Percentiles rank a stretch among this genome's conserved stretches.
Evolutionary conservation across 23 tunicate species (phyloP).

Genomic region (Trididemnum nubilum): DNA sequence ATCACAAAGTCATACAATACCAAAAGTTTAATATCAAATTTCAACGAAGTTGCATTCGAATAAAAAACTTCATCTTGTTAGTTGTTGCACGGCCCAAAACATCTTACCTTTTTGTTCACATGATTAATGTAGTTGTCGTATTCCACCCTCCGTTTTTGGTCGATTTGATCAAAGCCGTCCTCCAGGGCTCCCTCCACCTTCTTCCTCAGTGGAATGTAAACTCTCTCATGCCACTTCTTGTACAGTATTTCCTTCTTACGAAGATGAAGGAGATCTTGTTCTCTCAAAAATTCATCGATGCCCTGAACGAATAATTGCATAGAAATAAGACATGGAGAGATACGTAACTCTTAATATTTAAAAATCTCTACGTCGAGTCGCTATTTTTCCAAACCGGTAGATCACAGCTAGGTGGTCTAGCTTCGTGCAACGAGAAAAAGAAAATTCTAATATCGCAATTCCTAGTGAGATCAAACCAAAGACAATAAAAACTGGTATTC

Average conservation of each 20-base stretch:
- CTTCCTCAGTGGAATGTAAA: constrained; percentile 63
- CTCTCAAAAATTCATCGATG: constrained; percentile 63
- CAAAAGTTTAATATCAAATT: too few relatives aligned
- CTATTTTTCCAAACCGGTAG: not conserved
- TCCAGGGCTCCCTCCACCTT: constrained; percentile 55
- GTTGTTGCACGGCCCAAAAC: too few relatives aligned
- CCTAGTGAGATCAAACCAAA: too few relatives aligned
- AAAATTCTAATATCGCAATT: too few relatives aligned
- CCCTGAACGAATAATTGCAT: constrained; percentile 29
- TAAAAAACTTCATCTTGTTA: too few relatives aligned
- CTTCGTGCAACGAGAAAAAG: too few relatives aligned
- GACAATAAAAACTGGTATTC: too few relatives aligned
- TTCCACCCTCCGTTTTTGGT: constrained; percentile 51
- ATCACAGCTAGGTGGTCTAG: too few relatives aligned
- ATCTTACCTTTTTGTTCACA: constrained; percentile 62
- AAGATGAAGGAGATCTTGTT: constrained; percentile 53
- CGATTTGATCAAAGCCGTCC: constrained; percentile 38
- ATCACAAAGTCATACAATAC: too few relatives aligned
- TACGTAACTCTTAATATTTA: not conserved
- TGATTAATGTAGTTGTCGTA: constrained; percentile 50
- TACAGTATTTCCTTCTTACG: constrained; percentile 68
- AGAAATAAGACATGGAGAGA: not conserved
- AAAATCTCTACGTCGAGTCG: too few relatives aligned
- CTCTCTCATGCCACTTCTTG: constrained; percentile 78
- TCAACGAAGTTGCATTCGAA: too few relatives aligned